Base-by-base conservation (phyloP, 2,113 vertebrate species). In the Sceloporus tristichus region DNA sequence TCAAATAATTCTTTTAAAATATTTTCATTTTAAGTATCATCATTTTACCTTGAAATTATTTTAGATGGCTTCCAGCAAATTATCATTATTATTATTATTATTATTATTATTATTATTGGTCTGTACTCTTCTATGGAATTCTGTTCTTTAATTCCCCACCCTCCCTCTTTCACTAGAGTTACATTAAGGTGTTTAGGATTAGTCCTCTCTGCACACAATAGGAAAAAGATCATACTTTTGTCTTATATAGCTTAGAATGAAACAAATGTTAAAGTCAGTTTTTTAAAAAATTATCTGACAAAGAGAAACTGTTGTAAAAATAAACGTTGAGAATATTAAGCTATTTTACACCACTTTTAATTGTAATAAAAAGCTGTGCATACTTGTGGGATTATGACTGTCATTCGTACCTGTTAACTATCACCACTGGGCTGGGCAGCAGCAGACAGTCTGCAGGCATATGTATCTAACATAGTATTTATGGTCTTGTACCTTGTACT, bases 401-500 rank as follows among this genome's bases (percentile, higher is more conserved):
- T 92, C 1, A 59, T 16, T 91, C 90, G 91, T 85, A 73, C 27
- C 59, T 3, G 0, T 40, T 59, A 62, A 29, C 27, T 82, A 42
- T 71, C 0, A 23, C 13, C 1, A 13, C 92, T 91, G 79, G 84
- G 82, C 65, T 93, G 83, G 1, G 0, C 9, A n/a, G 0, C 53
- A 77, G 73, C 59, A 56, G 62, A 29, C 62, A 84, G 68, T 0
- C 70, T 21, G 40, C 68, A 79, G 13, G 53, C 86, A 42, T 86
- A 42, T 77, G 40, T 81, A 88, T 84, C 82, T 79, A n/a, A 56
- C 38, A 0, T 0, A 68, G n/a, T 89, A 78, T 73, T 93, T 92
- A n/a, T 66, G 27, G 1, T 78, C 59, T 59, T 93, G 94, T 92
- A 94, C 94, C 87, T 95, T 95, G 92, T 92, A 94, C 95, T 23